Conservation (phyloP, 2,113 vertebrate genomes). For the Gobiocypris rarus region DNA sequence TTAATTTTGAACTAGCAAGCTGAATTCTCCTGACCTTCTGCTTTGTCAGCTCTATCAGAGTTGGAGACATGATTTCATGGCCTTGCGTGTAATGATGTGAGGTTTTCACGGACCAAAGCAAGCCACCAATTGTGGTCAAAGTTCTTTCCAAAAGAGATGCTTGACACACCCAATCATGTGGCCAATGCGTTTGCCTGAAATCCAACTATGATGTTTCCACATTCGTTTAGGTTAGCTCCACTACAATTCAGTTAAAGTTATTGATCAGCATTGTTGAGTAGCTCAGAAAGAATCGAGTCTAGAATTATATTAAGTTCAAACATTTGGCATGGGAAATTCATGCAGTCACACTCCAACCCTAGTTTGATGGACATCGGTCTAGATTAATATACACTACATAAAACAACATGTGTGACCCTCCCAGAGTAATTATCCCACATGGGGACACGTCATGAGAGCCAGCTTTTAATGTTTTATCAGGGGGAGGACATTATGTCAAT, state of each 20-base stretch:
- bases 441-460: not conserved
- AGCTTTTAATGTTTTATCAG: not conserved
- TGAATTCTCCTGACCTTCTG: not conserved
- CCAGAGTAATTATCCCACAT: not conserved
- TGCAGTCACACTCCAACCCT: not conserved
- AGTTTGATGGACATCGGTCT: not conserved
- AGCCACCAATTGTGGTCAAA: constrained; percentile 78
- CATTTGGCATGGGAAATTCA: not conserved
- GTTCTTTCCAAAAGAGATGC: constrained; percentile 58
- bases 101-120: constrained; percentile 69
- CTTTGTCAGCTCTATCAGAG: constrained; percentile 65
- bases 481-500: not conserved
- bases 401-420: not conserved
- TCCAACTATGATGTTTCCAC: not conserved
- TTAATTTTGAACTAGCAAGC: not conserved
- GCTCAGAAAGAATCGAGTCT: not conserved
- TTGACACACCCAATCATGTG: constrained; percentile 72
- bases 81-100: constrained; percentile 75
- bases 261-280: not conserved
- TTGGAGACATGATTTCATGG: constrained; percentile 52
- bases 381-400: not conserved
- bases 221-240: not conserved
- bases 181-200: constrained; percentile 31
- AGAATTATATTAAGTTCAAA: not conserved
- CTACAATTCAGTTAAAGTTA: not conserved